Evolutionary conservation across 2,113 vertebrate genomes (phyloP).

Genomic region (Oryzias woworae): DNA sequence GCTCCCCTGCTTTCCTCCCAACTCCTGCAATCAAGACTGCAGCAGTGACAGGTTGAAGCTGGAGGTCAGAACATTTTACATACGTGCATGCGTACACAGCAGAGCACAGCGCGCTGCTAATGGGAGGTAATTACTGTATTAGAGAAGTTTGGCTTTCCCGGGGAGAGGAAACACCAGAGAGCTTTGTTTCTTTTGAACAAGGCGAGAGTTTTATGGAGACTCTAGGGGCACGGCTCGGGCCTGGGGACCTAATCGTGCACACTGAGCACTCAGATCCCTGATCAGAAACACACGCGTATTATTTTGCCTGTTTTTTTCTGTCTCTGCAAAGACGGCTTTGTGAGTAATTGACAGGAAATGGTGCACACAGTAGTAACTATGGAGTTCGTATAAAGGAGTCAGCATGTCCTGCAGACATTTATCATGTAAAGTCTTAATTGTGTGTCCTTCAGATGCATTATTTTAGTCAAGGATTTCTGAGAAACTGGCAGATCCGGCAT

Average conservation of each 20-base stretch:
- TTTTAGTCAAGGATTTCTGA: too few species aligned
- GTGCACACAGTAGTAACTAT: too few species aligned
- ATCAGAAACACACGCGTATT: conserved; percentile 46
- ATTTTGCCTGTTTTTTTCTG: background rate
- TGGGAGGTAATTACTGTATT: conserved; percentile 64
- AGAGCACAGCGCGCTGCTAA: conserved; percentile 59
- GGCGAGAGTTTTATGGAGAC: conserved; percentile 56
- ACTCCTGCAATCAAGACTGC: conserved; percentile 64
- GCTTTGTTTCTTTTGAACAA: conserved; percentile 41
- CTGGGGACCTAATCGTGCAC: conserved; percentile 54
- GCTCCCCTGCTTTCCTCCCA: conserved; percentile 50
- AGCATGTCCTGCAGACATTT: too few species aligned
- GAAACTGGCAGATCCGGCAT: too few species aligned
- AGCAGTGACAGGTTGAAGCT: conserved; percentile 75
- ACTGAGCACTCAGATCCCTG: conserved; percentile 40
- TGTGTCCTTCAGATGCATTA: too few species aligned
- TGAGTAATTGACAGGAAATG: conserved; percentile 10
- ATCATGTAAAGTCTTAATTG: too few species aligned
- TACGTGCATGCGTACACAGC: conserved; percentile 24
- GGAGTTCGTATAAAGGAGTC: too few species aligned
- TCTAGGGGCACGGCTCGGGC: conserved; percentile 31
- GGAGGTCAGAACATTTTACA: conserved; percentile 70
- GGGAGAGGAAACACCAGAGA: conserved; percentile 35
- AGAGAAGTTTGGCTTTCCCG: conserved; percentile 47
- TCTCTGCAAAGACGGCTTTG: background rate